Percentiles rank a stretch among this genome's conserved stretches.
phyloP scores from a whole-genome alignment of 2,888 invertebrate species.

The Cremastobaeus sp. region DNA sequence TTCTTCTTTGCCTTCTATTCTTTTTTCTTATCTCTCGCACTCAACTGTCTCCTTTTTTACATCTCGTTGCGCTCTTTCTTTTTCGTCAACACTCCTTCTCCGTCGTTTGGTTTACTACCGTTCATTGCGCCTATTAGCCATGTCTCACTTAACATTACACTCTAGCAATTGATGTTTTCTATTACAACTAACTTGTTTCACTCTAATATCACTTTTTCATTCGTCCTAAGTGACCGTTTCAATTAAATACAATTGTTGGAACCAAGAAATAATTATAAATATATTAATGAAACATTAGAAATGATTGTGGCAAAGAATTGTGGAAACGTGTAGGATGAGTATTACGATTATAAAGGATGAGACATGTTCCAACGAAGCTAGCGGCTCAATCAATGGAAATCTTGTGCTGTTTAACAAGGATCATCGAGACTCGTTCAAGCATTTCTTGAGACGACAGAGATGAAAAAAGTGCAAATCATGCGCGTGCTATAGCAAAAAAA shows the following conservation, averaged over 20 bases:
- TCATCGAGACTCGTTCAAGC: slow-evolving; percentile 14
- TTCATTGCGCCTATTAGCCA: slow-evolving; percentile 18
- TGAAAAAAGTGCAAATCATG: slow-evolving; percentile 28
- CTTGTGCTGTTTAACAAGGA: slow-evolving; percentile 31
- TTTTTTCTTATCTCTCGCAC: slow-evolving; percentile 17
- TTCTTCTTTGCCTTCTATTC: slow-evolving; percentile 20
- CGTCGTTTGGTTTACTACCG: slow-evolving; percentile 38
- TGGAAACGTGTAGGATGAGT: slow-evolving; percentile 35
- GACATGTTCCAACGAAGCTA: slow-evolving; percentile 16
- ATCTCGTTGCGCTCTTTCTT: slow-evolving; percentile 8
- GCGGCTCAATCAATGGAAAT: slow-evolving; percentile 37
- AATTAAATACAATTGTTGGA: no score
- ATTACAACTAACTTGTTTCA: no score
- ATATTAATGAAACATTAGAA: no score
- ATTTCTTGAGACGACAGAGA: neutral
- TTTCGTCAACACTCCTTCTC: slow-evolving; percentile 32
- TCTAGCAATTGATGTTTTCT: slow-evolving; percentile 2
- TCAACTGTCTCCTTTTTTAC: neutral
- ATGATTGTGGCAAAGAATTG: slow-evolving; percentile 26
- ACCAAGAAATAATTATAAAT: no score
- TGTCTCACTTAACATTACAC: slow-evolving; percentile 21
- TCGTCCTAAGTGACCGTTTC: no score
- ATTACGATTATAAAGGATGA: slow-evolving; percentile 28
- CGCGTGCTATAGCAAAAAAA: slow-evolving; percentile 1
- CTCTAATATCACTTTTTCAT: no score